Evolutionary conservation across 2,888 invertebrate species (phyloP).

Genomic region (Catotricha subobsoleta): DNA sequence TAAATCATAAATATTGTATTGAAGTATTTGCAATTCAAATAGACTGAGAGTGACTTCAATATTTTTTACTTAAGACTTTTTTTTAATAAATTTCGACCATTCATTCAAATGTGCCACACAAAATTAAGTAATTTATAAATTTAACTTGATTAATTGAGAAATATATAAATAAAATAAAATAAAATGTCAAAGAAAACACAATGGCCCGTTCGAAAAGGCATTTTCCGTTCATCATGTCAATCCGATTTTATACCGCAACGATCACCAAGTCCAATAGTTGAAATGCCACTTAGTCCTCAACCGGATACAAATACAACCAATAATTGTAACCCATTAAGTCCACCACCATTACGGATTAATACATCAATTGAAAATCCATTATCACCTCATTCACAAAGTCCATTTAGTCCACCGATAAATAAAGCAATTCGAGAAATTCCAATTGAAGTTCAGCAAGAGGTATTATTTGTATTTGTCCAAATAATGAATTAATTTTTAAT

Average conservation of each 20-base stretch:
- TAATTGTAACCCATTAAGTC: conserved; percentile 5
- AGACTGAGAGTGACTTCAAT: too few relatives aligned
- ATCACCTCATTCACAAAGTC: conserved; percentile 15
- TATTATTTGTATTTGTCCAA: neutral
- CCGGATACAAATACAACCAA: conserved; percentile 12
- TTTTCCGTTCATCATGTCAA: conserved; percentile 31
- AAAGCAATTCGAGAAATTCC: conserved; percentile 24
- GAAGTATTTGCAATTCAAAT: too few relatives aligned
- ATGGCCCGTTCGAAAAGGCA: conserved; percentile 52
- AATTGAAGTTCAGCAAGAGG: conserved; percentile 25
- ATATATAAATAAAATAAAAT: too few relatives aligned
- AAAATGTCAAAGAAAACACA: conserved; percentile 41
- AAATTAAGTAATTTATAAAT: too few relatives aligned
- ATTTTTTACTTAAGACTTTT: too few relatives aligned
- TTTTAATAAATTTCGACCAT: too few relatives aligned
- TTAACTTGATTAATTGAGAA: too few relatives aligned
- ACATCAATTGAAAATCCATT: conserved; percentile 17
- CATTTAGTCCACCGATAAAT: conserved; percentile 10
- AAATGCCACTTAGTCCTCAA: conserved; percentile 29
- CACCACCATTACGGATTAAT: conserved; percentile 4
- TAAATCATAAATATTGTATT: too few relatives aligned
- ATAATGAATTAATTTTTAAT: too few relatives aligned
- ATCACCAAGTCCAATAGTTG: conserved; percentile 29
- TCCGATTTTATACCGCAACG: conserved; percentile 25
- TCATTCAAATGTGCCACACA: too few relatives aligned